phyloP scores from a whole-genome alignment of 1,140 invertebrate genomes.

The Trichonephila inaurata region DNA sequence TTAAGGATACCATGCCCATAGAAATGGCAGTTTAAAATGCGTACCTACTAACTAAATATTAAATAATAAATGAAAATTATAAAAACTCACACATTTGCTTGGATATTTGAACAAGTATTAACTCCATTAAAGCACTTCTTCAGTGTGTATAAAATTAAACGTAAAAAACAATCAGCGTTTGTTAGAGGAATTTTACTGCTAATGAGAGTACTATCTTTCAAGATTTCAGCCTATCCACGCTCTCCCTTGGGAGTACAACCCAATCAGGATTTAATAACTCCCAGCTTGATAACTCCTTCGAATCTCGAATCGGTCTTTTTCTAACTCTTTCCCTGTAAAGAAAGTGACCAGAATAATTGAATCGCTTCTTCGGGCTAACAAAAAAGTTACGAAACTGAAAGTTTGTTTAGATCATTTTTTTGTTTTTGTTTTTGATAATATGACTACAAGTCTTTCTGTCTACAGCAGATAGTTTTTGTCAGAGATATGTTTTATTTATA shows the following conservation, averaged over 20 bases:
- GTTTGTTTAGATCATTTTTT: background rate
- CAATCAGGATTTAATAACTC: conserved; percentile 12
- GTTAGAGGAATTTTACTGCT: background rate
- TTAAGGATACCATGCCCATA: too few relatives aligned
- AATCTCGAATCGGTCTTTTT: background rate
- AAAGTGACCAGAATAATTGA: background rate
- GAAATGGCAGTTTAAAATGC: too few relatives aligned
- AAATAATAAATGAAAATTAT: too few relatives aligned
- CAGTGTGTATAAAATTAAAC: too few relatives aligned
- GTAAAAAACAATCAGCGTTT: background rate
- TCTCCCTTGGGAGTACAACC: background rate
- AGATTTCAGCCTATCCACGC: background rate
- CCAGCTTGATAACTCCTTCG: background rate
- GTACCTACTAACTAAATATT: too few relatives aligned
- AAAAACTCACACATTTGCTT: too few relatives aligned
- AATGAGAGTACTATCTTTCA: background rate
- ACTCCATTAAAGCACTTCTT: too few relatives aligned
- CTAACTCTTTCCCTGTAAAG: background rate
- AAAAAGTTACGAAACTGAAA: background rate
- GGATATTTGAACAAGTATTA: too few relatives aligned
- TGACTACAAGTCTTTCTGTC: background rate
- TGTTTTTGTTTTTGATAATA: background rate
- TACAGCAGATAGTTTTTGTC: too few relatives aligned
- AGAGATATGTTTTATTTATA: too few relatives aligned
- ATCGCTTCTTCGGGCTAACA: background rate